Conservation (phyloP, 2,888 invertebrate genomes). For the Aphrophora alni region DNA sequence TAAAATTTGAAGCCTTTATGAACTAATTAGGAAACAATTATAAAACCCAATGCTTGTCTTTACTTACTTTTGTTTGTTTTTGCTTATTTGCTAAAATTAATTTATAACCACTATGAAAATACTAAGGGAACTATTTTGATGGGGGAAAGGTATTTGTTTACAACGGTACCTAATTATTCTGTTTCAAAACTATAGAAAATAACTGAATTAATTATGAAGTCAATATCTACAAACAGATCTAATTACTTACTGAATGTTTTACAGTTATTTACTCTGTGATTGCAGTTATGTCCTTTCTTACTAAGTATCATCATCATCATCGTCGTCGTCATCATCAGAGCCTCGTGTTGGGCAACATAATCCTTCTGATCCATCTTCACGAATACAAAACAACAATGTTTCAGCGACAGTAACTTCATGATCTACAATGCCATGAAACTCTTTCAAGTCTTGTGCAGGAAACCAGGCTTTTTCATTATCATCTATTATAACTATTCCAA, state of each 20-base stretch:
- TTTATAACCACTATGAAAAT: no score
- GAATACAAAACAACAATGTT: slow-evolving; percentile 81
- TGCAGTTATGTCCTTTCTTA: neutral
- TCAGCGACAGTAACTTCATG: slow-evolving; percentile 80
- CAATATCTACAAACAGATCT: neutral
- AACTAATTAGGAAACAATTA: no score
- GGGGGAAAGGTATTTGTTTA: no score
- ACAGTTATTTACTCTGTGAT: neutral
- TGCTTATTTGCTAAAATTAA: no score
- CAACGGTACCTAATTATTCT: no score
- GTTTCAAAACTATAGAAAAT: neutral
- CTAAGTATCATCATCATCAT: slow-evolving; percentile 51
- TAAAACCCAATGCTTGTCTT: no score
- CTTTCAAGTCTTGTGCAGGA: slow-evolving; percentile 84
- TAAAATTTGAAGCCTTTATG: neutral
- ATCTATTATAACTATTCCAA: slow-evolving; percentile 80
- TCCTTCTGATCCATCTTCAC: slow-evolving; percentile 81
- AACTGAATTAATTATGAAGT: no score
- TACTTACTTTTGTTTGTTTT: no score
- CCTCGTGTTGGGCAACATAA: slow-evolving; percentile 79
- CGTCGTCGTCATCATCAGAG: slow-evolving; percentile 61
- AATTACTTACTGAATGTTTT: neutral
- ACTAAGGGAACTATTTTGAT: no score
- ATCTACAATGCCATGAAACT: slow-evolving; percentile 88
- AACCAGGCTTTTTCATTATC: slow-evolving; percentile 94